Evolutionary conservation across 1,140 invertebrate genomes (phyloP).

Genomic region (Panulirus ornatus): DNA sequence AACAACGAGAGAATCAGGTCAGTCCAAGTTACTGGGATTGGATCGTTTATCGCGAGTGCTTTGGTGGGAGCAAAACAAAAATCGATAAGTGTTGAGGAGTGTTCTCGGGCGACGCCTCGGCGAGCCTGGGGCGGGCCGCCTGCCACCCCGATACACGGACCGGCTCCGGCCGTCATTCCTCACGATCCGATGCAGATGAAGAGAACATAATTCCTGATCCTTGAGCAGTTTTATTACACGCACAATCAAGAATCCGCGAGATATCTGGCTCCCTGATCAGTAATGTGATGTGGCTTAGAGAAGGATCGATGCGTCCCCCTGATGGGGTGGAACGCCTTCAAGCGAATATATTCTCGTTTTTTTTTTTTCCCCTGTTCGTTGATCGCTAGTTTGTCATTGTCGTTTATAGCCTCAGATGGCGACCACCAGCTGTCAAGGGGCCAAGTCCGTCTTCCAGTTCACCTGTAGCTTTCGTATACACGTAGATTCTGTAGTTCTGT

Average conservation of each 20-base stretch:
- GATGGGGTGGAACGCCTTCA: background rate
- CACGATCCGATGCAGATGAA: background rate
- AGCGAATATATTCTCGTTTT: background rate
- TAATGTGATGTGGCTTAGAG: background rate
- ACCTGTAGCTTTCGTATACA: too few relatives aligned
- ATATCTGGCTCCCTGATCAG: background rate
- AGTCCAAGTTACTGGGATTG: background rate
- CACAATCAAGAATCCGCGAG: too few relatives aligned
- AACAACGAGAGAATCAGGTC: background rate
- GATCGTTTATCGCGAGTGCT: constrained; percentile 1
- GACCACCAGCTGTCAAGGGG: background rate
- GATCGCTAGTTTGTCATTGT: background rate
- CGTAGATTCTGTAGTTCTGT: too few relatives aligned
- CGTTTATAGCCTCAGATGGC: background rate
- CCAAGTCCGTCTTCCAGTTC: too few relatives aligned
- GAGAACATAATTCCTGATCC: background rate
- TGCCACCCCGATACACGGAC: constrained; percentile 10
- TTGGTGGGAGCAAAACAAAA: constrained; percentile 9
- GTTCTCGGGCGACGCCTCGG: background rate
- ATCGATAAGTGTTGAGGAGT: constrained; percentile 1
- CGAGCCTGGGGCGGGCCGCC: background rate
- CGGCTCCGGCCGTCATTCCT: background rate
- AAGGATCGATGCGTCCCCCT: background rate
- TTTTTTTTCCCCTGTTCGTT: background rate
- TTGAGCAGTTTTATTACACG: background rate